A percentile compares a stretch with the other conserved stretches of the same genome.
Conservation (phyloP, 1,140 invertebrate species). For the Leptoteleia sp. region DNA sequence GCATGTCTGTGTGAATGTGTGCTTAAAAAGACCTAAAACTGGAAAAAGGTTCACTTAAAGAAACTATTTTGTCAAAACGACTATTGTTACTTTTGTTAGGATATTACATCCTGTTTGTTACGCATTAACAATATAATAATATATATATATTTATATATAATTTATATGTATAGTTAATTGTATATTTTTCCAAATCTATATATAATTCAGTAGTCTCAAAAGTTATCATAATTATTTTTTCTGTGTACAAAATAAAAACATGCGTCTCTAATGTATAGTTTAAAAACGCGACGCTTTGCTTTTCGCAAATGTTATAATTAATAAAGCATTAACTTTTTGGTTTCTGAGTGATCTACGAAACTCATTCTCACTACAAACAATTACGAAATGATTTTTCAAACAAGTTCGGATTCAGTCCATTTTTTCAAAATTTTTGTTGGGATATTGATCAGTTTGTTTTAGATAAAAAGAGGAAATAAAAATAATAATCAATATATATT, state of each 20-base stretch:
- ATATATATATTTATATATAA: conserved; percentile 61
- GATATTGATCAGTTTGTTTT: too few relatives aligned
- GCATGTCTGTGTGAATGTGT: too few relatives aligned
- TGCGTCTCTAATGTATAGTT: conserved; percentile 14
- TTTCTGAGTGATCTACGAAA: conserved; percentile 28
- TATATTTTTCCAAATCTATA: conserved; percentile 54
- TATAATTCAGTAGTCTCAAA: conserved; percentile 64
- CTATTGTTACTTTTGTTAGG: conserved; percentile 39
- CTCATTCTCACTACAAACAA: conserved; percentile 42
- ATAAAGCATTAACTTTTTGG: conserved; percentile 69
- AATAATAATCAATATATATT: background rate
- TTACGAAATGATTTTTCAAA: conserved; percentile 17
- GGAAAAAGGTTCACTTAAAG: conserved; percentile 41
- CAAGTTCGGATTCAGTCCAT: conserved; percentile 13
- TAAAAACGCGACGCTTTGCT: conserved; percentile 10
- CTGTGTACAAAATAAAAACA: conserved; percentile 60
- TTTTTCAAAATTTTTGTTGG: conserved; percentile 1
- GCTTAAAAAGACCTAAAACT: conserved; percentile 46
- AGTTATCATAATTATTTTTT: conserved; percentile 32
- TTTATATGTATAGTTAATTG: conserved; percentile 64
- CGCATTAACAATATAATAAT: conserved; percentile 68
- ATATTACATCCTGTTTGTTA: conserved; percentile 45
- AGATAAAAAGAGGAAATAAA: background rate
- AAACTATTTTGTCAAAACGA: conserved; percentile 65
- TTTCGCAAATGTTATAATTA: conserved; percentile 56